Conservation (phyloP, 1,140 invertebrate species). For the Ostrea edulis region DNA sequence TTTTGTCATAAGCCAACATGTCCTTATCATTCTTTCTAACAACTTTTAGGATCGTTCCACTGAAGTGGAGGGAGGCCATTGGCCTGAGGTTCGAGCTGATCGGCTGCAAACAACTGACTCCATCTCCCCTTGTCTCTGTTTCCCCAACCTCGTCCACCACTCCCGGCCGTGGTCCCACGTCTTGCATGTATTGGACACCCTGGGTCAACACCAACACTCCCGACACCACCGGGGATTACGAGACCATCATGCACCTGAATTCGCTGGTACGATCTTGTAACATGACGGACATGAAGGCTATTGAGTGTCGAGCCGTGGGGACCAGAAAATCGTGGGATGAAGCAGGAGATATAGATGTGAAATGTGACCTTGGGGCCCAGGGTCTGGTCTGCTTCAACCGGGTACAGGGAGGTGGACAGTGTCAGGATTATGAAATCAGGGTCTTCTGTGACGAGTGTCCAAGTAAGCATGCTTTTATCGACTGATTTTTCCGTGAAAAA, state of each 20-base stretch:
- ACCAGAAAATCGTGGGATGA: slow-evolving; percentile 64
- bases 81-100: slow-evolving; percentile 69
- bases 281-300: slow-evolving; percentile 64
- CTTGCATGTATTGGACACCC: slow-evolving; percentile 76
- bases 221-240: slow-evolving; percentile 73
- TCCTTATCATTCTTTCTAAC: neutral
- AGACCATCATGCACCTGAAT: slow-evolving; percentile 74
- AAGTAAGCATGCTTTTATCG: slow-evolving; percentile 19
- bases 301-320: slow-evolving; percentile 73
- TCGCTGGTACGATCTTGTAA: slow-evolving; percentile 69
- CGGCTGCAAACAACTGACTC: slow-evolving; percentile 69
- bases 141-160: slow-evolving; percentile 30
- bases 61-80: slow-evolving; percentile 68
- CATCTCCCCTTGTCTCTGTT: slow-evolving; percentile 49
- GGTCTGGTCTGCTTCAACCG: slow-evolving; percentile 84
- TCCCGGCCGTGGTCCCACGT: slow-evolving; percentile 43
- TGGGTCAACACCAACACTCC: slow-evolving; percentile 78
- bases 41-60: slow-evolving; percentile 59
- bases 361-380: slow-evolving; percentile 85
- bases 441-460: slow-evolving; percentile 83
- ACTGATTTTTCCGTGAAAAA: neutral
- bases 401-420: slow-evolving; percentile 67
- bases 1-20: neutral
- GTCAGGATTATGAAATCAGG: slow-evolving; percentile 87
- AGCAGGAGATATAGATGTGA: slow-evolving; percentile 81